Conservation (phyloP, 2,797 vertebrate genomes). For the Diplodus puntazzo region DNA sequence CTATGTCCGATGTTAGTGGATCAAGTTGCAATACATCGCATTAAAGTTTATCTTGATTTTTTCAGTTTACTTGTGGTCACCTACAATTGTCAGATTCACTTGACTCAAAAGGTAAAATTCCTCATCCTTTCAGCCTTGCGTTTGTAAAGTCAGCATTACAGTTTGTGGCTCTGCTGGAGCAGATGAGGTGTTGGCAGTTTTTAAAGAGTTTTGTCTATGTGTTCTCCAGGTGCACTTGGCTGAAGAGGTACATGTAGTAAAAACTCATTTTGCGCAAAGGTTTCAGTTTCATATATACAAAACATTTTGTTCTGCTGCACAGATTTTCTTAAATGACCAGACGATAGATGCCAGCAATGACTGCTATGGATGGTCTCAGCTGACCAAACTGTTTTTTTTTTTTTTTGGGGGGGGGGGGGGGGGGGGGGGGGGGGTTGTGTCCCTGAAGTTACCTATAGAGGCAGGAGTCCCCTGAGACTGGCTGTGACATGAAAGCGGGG, state of each 20-base stretch:
- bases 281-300: neutral
- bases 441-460: neutral
- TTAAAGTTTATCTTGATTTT: neutral
- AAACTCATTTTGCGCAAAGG: too few relatives aligned
- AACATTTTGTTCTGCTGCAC: neutral
- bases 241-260: too few relatives aligned
- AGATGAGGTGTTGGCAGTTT: neutral
- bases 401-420: too few relatives aligned
- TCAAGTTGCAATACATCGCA: neutral
- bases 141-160: too few relatives aligned
- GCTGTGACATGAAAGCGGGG: neutral
- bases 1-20: neutral
- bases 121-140: too few relatives aligned
- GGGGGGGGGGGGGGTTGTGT: too few relatives aligned
- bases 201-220: neutral
- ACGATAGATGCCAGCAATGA: neutral
- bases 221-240: conserved; percentile 1
- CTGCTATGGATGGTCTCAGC: neutral
- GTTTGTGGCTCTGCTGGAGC: neutral
- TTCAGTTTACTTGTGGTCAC: neutral
- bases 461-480: neutral
- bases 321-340: neutral
- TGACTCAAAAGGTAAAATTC: too few relatives aligned
- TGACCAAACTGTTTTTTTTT: too few relatives aligned
- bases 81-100: neutral